phyloP scores from a whole-genome alignment of 2,888 invertebrate genomes.

The Trichacis sp. region DNA sequence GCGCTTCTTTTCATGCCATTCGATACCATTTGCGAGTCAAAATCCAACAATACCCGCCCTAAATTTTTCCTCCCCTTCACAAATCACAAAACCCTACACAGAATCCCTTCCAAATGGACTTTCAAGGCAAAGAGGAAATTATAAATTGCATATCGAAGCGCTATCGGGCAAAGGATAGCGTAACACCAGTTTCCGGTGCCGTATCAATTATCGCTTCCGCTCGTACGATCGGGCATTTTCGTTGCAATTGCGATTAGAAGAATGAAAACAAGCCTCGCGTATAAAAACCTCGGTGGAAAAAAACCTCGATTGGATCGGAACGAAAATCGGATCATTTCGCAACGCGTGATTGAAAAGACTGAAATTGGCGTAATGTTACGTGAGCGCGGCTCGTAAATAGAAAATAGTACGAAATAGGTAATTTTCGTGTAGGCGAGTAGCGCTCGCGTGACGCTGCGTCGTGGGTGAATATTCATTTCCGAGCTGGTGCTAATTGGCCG shows the following conservation, averaged over 20 bases:
- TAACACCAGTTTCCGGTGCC: conserved; percentile 62
- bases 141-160: conserved; percentile 23
- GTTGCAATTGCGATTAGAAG: conserved; percentile 3
- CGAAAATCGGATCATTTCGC: too few species aligned
- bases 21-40: neutral
- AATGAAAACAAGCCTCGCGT: too few species aligned
- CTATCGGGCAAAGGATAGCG: conserved; percentile 54
- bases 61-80: too few species aligned
- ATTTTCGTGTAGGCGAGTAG: conserved; percentile 37
- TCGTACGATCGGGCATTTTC: conserved; percentile 38
- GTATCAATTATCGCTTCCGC: conserved; percentile 66
- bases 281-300: too few species aligned
- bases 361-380: neutral
- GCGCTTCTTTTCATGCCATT: conserved; percentile 23
- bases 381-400: neutral
- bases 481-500: conserved; percentile 61
- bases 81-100: too few species aligned
- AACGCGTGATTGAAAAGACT: neutral
- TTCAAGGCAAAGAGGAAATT: neutral
- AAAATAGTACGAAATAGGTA: conserved; percentile 44
- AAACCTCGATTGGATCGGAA: too few species aligned
- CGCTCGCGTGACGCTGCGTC: conserved; percentile 55
- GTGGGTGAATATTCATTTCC: conserved; percentile 63
- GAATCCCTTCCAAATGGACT: neutral
- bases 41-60: too few species aligned